Conservation (phyloP, 1,140 invertebrate genomes). For the Drosophila eugracilis region DNA sequence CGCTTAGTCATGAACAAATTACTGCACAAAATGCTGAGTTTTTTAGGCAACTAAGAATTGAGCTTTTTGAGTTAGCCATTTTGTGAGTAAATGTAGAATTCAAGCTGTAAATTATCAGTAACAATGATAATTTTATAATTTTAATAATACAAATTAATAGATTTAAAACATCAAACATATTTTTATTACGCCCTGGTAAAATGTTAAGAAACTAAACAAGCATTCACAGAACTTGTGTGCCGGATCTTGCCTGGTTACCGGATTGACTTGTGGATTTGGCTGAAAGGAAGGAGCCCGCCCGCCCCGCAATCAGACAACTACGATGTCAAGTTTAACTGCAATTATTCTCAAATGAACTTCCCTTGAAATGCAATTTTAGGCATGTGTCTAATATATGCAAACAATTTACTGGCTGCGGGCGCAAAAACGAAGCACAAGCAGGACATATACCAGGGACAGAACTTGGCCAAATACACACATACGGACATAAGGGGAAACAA, state of each 20-base stretch:
- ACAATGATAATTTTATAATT: no score
- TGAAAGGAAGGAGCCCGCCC: neutral
- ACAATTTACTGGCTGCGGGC: slow-evolving; percentile 50
- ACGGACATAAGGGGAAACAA: slow-evolving; percentile 21
- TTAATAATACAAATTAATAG: no score
- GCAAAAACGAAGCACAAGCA: slow-evolving; percentile 15
- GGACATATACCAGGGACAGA: slow-evolving; percentile 25
- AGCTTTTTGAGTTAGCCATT: no score
- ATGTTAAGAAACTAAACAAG: no score
- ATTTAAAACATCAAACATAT: no score
- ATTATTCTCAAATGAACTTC: slow-evolving; percentile 70
- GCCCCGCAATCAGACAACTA: slow-evolving; percentile 22
- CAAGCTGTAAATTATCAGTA: no score
- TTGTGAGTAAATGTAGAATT: no score
- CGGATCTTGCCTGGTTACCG: neutral
- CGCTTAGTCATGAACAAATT: no score
- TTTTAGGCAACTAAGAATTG: no score
- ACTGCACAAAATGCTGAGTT: no score
- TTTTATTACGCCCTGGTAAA: no score
- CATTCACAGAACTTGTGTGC: neutral
- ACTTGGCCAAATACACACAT: neutral
- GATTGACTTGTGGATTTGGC: neutral
- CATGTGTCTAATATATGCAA: slow-evolving; percentile 77
- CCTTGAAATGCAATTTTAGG: slow-evolving; percentile 70
- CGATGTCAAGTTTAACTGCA: slow-evolving; percentile 63